Base-by-base conservation (phyloP, 2,888 invertebrate genomes). In the Willowsia nigromaculata region DNA sequence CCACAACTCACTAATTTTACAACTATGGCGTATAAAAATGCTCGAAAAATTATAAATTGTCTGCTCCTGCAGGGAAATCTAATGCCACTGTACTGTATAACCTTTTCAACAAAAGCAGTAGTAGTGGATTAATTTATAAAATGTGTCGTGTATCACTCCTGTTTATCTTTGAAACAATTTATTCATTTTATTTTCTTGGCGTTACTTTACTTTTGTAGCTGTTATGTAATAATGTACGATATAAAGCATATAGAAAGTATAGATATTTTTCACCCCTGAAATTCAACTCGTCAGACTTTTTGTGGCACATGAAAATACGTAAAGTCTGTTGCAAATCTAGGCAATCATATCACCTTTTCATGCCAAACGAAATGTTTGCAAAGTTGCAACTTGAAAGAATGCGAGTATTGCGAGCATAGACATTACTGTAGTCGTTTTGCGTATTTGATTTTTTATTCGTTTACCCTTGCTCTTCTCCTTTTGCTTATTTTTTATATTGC, bases 391-490 rank as follows among this genome's bases (percentile, higher is more conserved):
- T 50, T 11, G 18, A 50, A 78, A 53, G 22, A 22, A 74, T 74
- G 27, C 11, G 18, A 18, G 11, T 30, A 6, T 18, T n/a, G n/a
- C n/a, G n/a, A n/a, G n/a, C n/a, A n/a, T n/a, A n/a, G n/a, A n/a
- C 27, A n/a, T 59, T 59, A 59, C 25, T 27, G 43, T 71, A 78
- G n/a, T n/a, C n/a, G n/a, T 37, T 53, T 53, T 53, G 78, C 78
- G 78, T 78, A 47, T 74, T 74, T 53, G 53, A 53, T 53, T 53
- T 53, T 43, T 22, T 27, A 30, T 78, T 78, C 78, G 53, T 78
- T 53, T 78, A 78, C 78, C 78, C 78, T 78, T 78, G 78, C 78
- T 78, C 78, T 50, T 78, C 78, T 78, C 78, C 53, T 78, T 78
- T 37, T 33, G 78, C 13, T 15, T 33, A 43, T 25, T 74, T 59